These are phyloP conservation scores for Diplosoma virens DNA, from an alignment of 23 tunicate species.

Conservation along the genomic window DNA sequence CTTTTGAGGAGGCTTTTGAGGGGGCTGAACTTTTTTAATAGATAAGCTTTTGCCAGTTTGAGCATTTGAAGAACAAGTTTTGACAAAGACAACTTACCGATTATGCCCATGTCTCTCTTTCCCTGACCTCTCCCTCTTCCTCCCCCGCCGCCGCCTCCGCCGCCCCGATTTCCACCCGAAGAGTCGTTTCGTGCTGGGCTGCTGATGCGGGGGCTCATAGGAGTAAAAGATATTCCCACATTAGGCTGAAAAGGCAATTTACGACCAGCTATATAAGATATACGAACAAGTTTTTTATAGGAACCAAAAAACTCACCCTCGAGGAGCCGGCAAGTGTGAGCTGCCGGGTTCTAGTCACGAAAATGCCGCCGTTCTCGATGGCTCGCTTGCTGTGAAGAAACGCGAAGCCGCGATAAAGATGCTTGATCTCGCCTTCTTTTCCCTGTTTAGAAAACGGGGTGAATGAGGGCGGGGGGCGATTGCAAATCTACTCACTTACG, in stretches of 20 bases:
- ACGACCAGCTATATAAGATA: too few relatives aligned
- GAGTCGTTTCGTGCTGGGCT: conserved; percentile 78
- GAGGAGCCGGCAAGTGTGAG: conserved; percentile 85
- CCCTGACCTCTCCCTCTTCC: conserved; percentile 91
- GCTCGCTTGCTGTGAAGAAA: conserved; percentile 79
- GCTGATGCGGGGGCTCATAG: conserved; percentile 81
- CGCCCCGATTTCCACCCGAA: conserved; percentile 25
- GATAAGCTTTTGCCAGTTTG: too few relatives aligned
- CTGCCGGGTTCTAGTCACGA: conserved; percentile 80
- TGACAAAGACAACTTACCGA: too few relatives aligned
- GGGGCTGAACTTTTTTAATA: too few relatives aligned
- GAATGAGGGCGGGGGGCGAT: too few relatives aligned
- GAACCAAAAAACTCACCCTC: conserved; percentile 41
- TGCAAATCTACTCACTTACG: conserved; percentile 43
- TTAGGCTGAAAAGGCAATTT: conserved; percentile 37
- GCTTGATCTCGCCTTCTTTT: conserved; percentile 95
- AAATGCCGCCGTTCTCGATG: conserved; percentile 94
- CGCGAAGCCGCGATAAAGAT: conserved; percentile 85
- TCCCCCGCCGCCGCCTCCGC: conserved; percentile 80
- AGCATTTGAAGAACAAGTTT: too few relatives aligned
- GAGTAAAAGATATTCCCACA: conserved; percentile 54
- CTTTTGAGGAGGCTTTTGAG: too few relatives aligned
- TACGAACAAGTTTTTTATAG: too few relatives aligned
- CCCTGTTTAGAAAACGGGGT: too few relatives aligned
- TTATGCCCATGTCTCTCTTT: conserved; percentile 82